Percentiles rank a stretch among this genome's conserved stretches.
phyloP scores from a whole-genome alignment of 2,797 vertebrate genomes.

The Clarias platycephalus region DNA sequence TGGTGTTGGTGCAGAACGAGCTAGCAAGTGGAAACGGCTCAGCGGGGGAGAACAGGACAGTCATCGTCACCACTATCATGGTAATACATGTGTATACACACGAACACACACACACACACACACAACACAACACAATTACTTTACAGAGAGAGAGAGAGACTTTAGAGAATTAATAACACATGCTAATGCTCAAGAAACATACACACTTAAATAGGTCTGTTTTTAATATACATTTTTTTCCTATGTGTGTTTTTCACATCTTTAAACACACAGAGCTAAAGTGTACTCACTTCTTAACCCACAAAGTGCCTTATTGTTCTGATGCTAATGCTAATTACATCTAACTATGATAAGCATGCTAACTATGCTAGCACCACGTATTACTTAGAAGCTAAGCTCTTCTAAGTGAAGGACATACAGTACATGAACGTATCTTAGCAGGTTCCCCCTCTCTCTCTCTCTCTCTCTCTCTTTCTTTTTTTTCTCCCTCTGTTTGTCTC shows the following conservation, averaged over 20 bases:
- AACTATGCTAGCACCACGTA: slow-evolving; percentile 1
- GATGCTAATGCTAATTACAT: not conserved
- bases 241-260: not conserved
- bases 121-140: not conserved
- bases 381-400: slow-evolving; percentile 21
- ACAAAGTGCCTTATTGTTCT: not conserved
- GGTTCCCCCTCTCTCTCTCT: slow-evolving; percentile 53
- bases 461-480: slow-evolving; percentile 42
- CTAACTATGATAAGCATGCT: not conserved
- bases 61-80: slow-evolving; percentile 98
- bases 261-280: not conserved
- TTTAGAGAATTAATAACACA: not conserved
- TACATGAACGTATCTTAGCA: slow-evolving; percentile 48
- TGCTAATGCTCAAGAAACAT: not conserved
- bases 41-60: slow-evolving; percentile 92
- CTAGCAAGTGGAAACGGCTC: slow-evolving; percentile 88
- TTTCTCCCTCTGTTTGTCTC: slow-evolving; percentile 29
- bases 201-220: not conserved
- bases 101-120: not conserved
- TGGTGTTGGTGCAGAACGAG: slow-evolving; percentile 93
- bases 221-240: not conserved
- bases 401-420: slow-evolving; percentile 16
- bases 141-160: not conserved
- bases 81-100: slow-evolving; percentile 75
- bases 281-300: not conserved